Base-by-base conservation (phyloP, 64 coral and sea anemone genomes). In the Orbicella faveolata region DNA sequence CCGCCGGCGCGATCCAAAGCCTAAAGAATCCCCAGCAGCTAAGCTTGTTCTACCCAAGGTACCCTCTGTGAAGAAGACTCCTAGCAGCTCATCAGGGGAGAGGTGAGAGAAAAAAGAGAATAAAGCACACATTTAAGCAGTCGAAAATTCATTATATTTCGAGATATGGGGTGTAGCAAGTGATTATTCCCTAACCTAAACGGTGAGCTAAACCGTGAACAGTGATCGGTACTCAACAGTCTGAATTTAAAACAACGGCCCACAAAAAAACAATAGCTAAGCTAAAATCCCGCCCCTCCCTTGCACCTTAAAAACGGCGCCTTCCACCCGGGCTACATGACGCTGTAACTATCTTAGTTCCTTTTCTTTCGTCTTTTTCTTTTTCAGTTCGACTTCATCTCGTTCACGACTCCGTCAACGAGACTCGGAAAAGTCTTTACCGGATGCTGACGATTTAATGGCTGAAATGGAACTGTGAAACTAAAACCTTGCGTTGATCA, bases 1-100 rank as follows among this genome's bases (percentile, higher is more conserved):
- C 64, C 75, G 89, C 34, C 86, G 77, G 39, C 66, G 93, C 1
- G 80, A 83, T 66, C 87, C 87, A 73, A 85, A 80, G 52, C 81
- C 88, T 9, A 91, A 74, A 13, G 70, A 91, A 69, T 87, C 89
- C 0, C 89, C 93, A 70, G 87, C 78, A 70, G 74, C 78, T 6
- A 94, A 94, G 77, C 89, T 94, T 48, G 41, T 94, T 54, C 39
- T 94, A 69, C 93, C 93, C 52, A 94, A 94, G 36, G 93, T 94
- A 48, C 83, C 89, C 20, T 26, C 89, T 21, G 63, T 90, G 5
- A 88, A 17, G 63, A 94, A 94, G 76, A 91, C 89, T 36, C 73
- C 78, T 10, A 94, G 93, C 83, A 90, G 75, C 13, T 94, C 93
- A 18, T 94, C 93, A 39, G 73, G 78, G 75, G 93, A 94, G 61